Evolutionary conservation across 2,113 vertebrate genomes (phyloP), one percentile per base, ranked within the genome.

Genomic region (Rhodinocichla rosea): DNA sequence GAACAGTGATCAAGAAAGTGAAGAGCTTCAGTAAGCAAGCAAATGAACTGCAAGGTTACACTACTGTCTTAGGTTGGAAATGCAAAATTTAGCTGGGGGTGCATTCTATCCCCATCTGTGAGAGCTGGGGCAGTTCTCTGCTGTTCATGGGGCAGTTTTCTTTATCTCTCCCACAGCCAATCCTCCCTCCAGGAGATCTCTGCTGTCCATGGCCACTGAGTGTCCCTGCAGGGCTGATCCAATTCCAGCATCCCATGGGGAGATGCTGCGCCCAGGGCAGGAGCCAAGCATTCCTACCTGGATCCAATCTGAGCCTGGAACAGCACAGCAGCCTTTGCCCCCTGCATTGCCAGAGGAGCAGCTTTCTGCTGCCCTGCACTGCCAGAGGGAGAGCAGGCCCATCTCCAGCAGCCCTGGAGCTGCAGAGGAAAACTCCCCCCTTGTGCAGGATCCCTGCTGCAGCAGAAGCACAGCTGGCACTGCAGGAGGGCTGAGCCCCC

Each of bases 51-150:
- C 9, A 15, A 10, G 30, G 42, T 42, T 65, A 37, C 16, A 8
- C 13, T 9, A 9, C 57, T 37, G 24, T 18, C 35, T 27, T 18
- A 17, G 57, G 57, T 6, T 26, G n/a, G 7, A 37, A 60, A 60
- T 18, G 57, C n/a, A 60, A 12, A 23, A 37, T 60, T 10, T 37
- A 3, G 2, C 9, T 5, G 22, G 55, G 21, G 14, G 9, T 35
- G n/a, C 1, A 0, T n/a, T n/a, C 33, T 15, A 3, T n/a, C 4
- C 0, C 56, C 56, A 5, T 23, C 13, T 15, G 33, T 57, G 6
- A n/a, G 55, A 56, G 55, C 20, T 56, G 55, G 55, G 33, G 55
- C 33, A 57, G 55, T 15, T 57, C 33, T n/a, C 55, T 57, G 19
- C 55, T n/a, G 33, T 22, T 6, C 32, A 3, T 14, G 21, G 55